A percentile compares a stretch with the other conserved stretches of the same genome.
Evolutionary conservation across 1,140 invertebrate species (phyloP).

Genomic region (Agrilus planipennis): DNA sequence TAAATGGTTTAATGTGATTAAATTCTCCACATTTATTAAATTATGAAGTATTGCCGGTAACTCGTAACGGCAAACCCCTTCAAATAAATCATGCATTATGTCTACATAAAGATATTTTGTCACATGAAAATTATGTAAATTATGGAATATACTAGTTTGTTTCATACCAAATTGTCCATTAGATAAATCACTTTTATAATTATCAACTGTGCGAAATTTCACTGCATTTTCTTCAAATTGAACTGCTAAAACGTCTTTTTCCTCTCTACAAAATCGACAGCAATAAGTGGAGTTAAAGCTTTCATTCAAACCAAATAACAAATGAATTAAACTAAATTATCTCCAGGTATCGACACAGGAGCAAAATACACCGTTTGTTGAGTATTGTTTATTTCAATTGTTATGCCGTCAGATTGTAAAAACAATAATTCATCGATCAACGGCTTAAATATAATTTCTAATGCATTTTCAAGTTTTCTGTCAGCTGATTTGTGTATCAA

Average conservation of each 20-base stretch:
- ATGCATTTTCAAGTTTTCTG: conserved; percentile 4
- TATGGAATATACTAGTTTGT: no score
- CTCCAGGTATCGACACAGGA: not conserved
- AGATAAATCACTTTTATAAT: no score
- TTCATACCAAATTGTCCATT: no score
- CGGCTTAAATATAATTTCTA: not conserved
- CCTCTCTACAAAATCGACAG: conserved; percentile 6
- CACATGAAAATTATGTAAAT: conserved; percentile 14
- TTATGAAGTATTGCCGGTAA: not conserved
- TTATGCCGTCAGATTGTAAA: conserved; percentile 2
- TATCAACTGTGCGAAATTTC: no score
- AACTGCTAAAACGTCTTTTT: no score
- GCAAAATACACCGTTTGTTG: not conserved
- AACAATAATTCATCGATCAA: not conserved
- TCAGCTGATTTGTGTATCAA: not conserved
- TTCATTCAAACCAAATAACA: not conserved
- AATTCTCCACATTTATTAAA: conserved; percentile 1
- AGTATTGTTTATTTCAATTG: not conserved
- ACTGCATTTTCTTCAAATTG: no score
- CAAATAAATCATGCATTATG: conserved; percentile 16
- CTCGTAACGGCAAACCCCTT: conserved; percentile 15
- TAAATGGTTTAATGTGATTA: conserved; percentile 2
- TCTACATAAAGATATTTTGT: conserved; percentile 13
- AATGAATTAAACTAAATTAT: conserved; percentile 3
- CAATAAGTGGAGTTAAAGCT: conserved; percentile 1